These are phyloP conservation scores for Lamellibrachia satsuma DNA, from an alignment of 2,888 invertebrate genomes.

Conservation along the genomic window DNA sequence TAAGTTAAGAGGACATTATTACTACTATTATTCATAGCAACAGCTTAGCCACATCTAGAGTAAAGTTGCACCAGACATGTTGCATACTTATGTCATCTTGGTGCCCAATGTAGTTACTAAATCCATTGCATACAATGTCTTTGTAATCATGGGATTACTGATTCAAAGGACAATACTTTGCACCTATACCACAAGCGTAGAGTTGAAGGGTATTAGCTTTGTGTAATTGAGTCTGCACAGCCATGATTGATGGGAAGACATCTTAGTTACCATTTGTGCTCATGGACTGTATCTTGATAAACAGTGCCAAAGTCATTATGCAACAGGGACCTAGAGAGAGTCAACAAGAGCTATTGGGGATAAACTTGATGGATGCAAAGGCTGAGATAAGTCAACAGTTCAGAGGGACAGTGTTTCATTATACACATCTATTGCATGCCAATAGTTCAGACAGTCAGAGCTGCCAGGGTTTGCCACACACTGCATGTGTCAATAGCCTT, in stretches of 20 bases:
- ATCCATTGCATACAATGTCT: not conserved
- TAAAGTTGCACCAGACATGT: not conserved
- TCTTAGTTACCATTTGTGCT: not conserved
- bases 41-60: not conserved
- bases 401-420: not conserved
- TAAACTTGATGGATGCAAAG: not conserved
- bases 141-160: not conserved
- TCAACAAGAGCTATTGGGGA: conserved; percentile 7
- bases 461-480: not conserved
- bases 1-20: too few relatives aligned
- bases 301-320: not conserved
- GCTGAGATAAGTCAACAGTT: conserved; percentile 8
- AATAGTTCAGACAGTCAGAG: not conserved
- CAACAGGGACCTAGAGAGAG: not conserved
- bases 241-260: not conserved
- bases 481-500: conserved; percentile 10
- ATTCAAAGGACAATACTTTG: not conserved
- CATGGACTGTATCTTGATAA: not conserved
- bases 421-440: not conserved
- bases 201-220: not conserved
- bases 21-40: not conserved
- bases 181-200: not conserved
- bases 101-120: not conserved
- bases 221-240: not conserved
- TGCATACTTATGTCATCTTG: not conserved